phyloP scores from a whole-genome alignment of 2,888 invertebrate species.

The Agapetus fuscipes region DNA sequence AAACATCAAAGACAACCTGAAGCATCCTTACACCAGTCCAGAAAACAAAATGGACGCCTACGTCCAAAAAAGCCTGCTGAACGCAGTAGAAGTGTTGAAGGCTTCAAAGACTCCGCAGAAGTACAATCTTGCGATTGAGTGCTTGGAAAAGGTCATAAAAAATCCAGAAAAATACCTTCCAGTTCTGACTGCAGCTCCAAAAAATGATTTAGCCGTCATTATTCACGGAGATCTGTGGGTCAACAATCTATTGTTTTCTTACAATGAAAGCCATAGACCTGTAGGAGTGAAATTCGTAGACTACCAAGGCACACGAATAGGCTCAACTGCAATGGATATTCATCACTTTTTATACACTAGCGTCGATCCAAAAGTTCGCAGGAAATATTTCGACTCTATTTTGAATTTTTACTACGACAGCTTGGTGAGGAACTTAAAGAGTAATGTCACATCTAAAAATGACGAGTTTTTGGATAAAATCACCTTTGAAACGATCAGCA shows the following conservation, averaged over 20 bases:
- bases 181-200: conserved; percentile 2
- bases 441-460: conserved; percentile 4
- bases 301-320: conserved; percentile 28
- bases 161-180: conserved; percentile 2
- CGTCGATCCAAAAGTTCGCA: conserved; percentile 13
- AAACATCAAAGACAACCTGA: conserved; percentile 5
- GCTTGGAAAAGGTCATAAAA: conserved; percentile 2
- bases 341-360: conserved; percentile 15
- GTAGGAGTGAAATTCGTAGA: conserved; percentile 29
- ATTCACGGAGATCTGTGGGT: conserved; percentile 29
- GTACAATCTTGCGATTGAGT: conserved; percentile 4
- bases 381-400: conserved; percentile 7
- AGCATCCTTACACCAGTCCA: conserved; percentile 15
- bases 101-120: neutral
- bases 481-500: conserved; percentile 5
- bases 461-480: conserved; percentile 9
- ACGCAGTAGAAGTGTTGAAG: conserved; percentile 7
- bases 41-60: conserved; percentile 2
- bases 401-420: conserved; percentile 8
- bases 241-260: conserved; percentile 28
- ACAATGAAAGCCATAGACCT: conserved; percentile 22
- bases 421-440: conserved; percentile 6
- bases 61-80: conserved; percentile 6
- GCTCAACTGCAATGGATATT: conserved; percentile 12
- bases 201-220: conserved; percentile 20